Base-by-base conservation (phyloP, 2,113 vertebrate genomes). In the Perccottus glenii region DNA sequence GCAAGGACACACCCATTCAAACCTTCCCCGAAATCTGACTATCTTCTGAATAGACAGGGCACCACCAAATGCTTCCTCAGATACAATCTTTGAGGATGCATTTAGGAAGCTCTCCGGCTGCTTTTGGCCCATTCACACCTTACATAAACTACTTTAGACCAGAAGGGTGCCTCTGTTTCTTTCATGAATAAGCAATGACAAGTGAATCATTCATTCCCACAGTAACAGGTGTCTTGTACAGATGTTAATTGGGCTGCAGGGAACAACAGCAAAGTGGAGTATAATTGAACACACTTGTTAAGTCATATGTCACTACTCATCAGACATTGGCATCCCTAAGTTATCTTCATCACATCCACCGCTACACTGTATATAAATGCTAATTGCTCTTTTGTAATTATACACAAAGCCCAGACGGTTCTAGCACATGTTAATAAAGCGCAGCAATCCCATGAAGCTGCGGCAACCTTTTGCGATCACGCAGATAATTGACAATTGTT, bases 311-410 rank as follows among this genome's bases (percentile, higher is more conserved):
- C 11, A 0, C n/a, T 27, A 19, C 14, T 64, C 66, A 70, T 67
- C 76, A 60, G 42, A 64, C 27, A 33, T 60, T 58, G 60, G 55
- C 64, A 63, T 72, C 32, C 12, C 49, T 45, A 48, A 80, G 55
- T 79, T 78, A 79, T 85, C 72, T 48, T 73, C 69, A 71, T 78
- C 67, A 66, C 56, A 49, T 62, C 16, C 42, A 12, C 53, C 12
- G 35, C 47, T 46, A 64, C 65, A 71, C 45, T 33, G 59, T 77
- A 81, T 87, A 77, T 86, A 85, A 83, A 91, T 88, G 85, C 70
- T 90, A 89, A 91, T 90, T 85, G 70, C 15, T 79, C 69, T 71
- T 87, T 87, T 87, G 84, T 87, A 77, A 87, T 66, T 73, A 60
- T 76, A 73, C 70, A 82, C 73, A 81, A 80, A 60, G 70, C 59